These are phyloP conservation scores for Drosophila ananassae DNA, from an alignment of 1,140 invertebrate genomes.

Conservation along the genomic window DNA sequence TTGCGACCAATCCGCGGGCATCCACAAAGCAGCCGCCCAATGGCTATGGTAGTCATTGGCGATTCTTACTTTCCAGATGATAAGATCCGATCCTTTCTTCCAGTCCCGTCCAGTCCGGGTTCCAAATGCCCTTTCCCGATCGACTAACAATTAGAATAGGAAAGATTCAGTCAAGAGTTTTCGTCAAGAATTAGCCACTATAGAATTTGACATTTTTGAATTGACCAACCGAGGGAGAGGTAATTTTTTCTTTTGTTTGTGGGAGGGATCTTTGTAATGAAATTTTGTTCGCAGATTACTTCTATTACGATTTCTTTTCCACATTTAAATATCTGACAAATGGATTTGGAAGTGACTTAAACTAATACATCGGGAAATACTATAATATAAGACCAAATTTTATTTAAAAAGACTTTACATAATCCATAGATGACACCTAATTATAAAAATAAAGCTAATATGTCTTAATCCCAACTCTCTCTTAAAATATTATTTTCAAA, in stretches of 20 bases:
- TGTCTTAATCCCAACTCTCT: too few relatives aligned
- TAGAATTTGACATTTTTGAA: constrained; percentile 68
- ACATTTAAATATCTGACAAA: not conserved
- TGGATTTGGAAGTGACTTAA: not conserved
- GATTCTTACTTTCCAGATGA: constrained; percentile 18
- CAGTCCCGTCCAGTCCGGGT: not conserved
- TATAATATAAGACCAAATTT: too few relatives aligned
- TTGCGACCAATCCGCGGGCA: constrained; percentile 24
- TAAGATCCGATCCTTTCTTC: not conserved
- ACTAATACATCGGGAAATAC: not conserved
- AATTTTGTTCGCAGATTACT: constrained; percentile 18
- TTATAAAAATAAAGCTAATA: too few relatives aligned
- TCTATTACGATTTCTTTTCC: not conserved
- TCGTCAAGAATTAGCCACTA: constrained; percentile 47
- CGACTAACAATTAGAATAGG: not conserved
- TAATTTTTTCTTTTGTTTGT: constrained; percentile 13
- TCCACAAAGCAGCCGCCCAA: constrained; percentile 28
- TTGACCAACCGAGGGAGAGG: constrained; percentile 25
- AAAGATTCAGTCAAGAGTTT: constrained; percentile 12
- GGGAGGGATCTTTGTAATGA: not conserved
- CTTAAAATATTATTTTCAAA: too few relatives aligned
- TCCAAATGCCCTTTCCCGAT: not conserved
- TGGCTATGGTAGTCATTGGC: constrained; percentile 50
- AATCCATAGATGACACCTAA: too few relatives aligned
- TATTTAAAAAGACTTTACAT: too few relatives aligned